These are phyloP conservation scores for Standfussiana lucernea DNA, from an alignment of 2,888 invertebrate species.

Conservation along the genomic window DNA sequence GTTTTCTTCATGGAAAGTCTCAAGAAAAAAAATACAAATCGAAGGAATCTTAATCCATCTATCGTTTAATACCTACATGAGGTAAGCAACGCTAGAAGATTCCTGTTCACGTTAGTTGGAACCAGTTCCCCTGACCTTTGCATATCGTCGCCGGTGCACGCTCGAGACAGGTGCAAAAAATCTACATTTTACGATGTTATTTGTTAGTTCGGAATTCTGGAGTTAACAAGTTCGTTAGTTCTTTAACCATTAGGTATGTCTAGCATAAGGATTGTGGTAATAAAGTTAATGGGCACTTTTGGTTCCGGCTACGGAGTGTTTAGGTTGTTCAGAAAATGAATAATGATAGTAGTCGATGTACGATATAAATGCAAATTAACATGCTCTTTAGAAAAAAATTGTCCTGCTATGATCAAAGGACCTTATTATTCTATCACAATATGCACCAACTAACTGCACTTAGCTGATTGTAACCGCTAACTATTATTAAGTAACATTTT, in stretches of 20 bases:
- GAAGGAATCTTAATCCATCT: neutral
- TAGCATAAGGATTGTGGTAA: neutral
- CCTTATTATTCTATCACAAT: neutral
- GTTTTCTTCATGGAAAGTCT: neutral
- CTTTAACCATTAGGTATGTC: neutral
- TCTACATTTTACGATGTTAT: slow-evolving; percentile 30
- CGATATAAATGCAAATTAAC: neutral
- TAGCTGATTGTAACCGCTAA: neutral
- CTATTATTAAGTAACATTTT: slow-evolving; percentile 11
- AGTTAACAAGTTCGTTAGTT: slow-evolving; percentile 14
- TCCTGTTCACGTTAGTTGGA: slow-evolving; percentile 38
- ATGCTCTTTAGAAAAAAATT: too few relatives aligned
- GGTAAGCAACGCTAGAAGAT: slow-evolving; percentile 46
- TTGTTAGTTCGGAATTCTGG: slow-evolving; percentile 23
- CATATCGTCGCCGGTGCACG: slow-evolving; percentile 50
- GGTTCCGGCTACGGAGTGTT: neutral
- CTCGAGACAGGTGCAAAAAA: slow-evolving; percentile 42
- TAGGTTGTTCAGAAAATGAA: neutral
- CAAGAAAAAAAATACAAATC: neutral
- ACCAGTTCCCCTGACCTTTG: slow-evolving; percentile 71
- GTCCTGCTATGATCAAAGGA: neutral
- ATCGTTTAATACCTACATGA: slow-evolving; percentile 8
- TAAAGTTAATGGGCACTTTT: neutral
- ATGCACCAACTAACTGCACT: neutral
- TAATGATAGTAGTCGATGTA: neutral